These are phyloP conservation scores for Geococcyx californianus DNA, from an alignment of 2,113 vertebrate genomes.

Conservation along the genomic window DNA sequence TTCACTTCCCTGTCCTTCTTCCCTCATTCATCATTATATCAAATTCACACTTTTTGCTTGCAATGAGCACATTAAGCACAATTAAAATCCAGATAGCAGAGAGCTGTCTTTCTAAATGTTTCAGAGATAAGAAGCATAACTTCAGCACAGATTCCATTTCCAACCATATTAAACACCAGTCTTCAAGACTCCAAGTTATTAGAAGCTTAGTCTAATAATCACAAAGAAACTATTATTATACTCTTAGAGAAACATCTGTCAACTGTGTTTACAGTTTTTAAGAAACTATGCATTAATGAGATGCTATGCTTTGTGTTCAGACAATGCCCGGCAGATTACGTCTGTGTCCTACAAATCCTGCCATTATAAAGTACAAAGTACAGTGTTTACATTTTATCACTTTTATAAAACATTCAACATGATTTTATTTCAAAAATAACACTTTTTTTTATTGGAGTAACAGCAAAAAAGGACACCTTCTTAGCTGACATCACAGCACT, in stretches of 20 bases:
- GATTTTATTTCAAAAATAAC: slow-evolving; percentile 43
- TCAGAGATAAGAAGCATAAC: not conserved
- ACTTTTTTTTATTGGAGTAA: not conserved
- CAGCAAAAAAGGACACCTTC: slow-evolving; percentile 13
- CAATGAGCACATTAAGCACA: not conserved
- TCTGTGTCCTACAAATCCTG: slow-evolving; percentile 48
- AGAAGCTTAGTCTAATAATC: slow-evolving; percentile 35
- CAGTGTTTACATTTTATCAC: slow-evolving; percentile 42
- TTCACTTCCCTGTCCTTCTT: not conserved
- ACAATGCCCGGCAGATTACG: slow-evolving; percentile 48
- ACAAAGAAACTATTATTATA: slow-evolving; percentile 47
- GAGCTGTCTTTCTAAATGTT: not conserved
- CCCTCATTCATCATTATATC: not conserved
- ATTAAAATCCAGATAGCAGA: not conserved
- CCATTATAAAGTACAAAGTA: slow-evolving; percentile 38
- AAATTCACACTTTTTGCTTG: not conserved
- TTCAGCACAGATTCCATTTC: not conserved
- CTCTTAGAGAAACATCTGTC: slow-evolving; percentile 20
- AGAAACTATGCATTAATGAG: slow-evolving; percentile 41
- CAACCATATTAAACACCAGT: not conserved
- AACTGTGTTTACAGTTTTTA: not conserved
- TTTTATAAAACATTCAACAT: slow-evolving; percentile 61
- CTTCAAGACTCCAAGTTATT: slow-evolving; percentile 7
- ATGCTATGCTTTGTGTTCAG: slow-evolving; percentile 51
- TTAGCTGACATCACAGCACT: slow-evolving; percentile 61